Percentiles rank a stretch among this genome's conserved stretches.
These are phyloP conservation scores for Jaculus jaculus DNA, from an alignment of 2,113 vertebrate species.

Conservation along the genomic window DNA sequence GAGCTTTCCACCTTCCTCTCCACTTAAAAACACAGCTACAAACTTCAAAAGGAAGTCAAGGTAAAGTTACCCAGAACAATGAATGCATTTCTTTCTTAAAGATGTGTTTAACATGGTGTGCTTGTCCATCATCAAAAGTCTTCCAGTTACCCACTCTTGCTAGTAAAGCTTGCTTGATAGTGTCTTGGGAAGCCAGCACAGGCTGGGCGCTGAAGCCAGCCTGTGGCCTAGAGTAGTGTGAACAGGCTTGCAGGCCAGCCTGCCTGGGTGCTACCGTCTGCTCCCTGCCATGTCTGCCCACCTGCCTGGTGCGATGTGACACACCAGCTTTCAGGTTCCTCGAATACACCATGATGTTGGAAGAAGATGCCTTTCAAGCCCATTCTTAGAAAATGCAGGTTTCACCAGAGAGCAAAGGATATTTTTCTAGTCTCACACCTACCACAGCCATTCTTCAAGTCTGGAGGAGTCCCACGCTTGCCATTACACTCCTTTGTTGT, in stretches of 20 bases:
- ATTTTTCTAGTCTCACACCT: neutral
- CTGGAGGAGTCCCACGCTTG: neutral
- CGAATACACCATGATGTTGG: fast-evolving
- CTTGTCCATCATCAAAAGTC: neutral
- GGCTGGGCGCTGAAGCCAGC: neutral
- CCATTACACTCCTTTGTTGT: neutral
- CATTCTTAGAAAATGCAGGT: neutral
- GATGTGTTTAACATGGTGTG: neutral
- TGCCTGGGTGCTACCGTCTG: neutral
- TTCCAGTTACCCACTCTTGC: neutral
- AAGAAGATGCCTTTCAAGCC: neutral
- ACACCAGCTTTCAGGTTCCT: too few relatives aligned
- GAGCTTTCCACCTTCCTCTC: neutral
- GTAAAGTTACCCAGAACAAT: neutral
- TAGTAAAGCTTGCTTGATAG: fast-evolving
- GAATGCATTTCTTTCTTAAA: neutral
- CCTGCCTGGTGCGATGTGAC: too few relatives aligned
- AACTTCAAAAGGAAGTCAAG: neutral
- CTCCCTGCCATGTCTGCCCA: too few relatives aligned
- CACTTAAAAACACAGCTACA: neutral
- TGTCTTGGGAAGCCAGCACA: neutral
- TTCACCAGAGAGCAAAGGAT: too few relatives aligned
- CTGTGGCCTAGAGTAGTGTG: neutral
- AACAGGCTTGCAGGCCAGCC: too few relatives aligned
- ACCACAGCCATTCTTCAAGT: neutral